phyloP scores from a whole-genome alignment of 2,888 invertebrate genomes.

The Orthosia incerta region DNA sequence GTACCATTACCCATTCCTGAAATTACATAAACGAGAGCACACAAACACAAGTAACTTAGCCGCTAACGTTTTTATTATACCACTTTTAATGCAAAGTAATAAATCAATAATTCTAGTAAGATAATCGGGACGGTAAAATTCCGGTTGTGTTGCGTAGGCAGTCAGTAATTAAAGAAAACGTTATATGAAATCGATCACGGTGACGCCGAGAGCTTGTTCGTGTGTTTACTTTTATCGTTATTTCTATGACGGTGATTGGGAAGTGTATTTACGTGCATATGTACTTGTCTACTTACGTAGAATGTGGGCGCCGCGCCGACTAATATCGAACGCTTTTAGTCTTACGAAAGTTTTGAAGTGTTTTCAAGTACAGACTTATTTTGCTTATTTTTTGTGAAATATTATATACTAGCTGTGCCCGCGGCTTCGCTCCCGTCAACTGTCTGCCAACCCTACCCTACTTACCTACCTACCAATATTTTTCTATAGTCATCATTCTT shows the following conservation, averaged over 20 bases:
- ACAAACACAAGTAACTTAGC: conserved; percentile 43
- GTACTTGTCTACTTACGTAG: neutral
- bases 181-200: conserved; percentile 69
- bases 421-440: too few relatives aligned
- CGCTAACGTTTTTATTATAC: conserved; percentile 67
- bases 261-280: conserved; percentile 22
- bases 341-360: conserved; percentile 1
- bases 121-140: conserved; percentile 67
- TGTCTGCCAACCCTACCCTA: too few relatives aligned
- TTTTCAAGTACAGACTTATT: neutral
- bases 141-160: conserved; percentile 73
- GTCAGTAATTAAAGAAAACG: conserved; percentile 68
- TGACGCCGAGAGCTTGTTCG: conserved; percentile 59
- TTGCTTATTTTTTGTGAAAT: too few relatives aligned
- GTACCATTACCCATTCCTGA: conserved; percentile 13
- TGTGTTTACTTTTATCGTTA: conserved; percentile 61
- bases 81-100: conserved; percentile 68
- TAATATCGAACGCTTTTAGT: neutral
- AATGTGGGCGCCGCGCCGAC: conserved; percentile 11
- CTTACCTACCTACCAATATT: too few relatives aligned
- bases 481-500: too few relatives aligned
- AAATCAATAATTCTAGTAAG: conserved; percentile 68
- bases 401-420: too few relatives aligned
- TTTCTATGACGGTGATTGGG: conserved; percentile 49
- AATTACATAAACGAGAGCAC: conserved; percentile 54